These are phyloP conservation scores for Xestoiulus laeticollis DNA, from an alignment of 2,888 invertebrate genomes.

Conservation along the genomic window DNA sequence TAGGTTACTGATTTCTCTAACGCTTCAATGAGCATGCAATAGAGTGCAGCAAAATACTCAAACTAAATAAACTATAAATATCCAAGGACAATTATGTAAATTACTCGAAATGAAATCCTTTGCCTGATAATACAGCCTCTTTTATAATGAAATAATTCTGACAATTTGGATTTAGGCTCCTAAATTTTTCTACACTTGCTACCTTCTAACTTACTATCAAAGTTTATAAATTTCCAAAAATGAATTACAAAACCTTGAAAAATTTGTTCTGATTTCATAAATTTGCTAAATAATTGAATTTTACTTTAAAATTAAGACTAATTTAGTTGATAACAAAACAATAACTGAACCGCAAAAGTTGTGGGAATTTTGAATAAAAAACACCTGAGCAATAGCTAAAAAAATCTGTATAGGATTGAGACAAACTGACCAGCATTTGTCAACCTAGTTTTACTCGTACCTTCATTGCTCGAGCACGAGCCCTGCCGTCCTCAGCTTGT, in stretches of 20 bases:
- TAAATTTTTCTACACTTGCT: neutral
- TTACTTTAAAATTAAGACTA: neutral
- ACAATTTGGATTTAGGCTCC: neutral
- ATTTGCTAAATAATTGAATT: too few relatives aligned
- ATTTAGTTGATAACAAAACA: neutral
- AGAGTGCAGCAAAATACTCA: conserved; percentile 10
- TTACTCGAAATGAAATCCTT: conserved; percentile 23
- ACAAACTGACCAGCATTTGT: neutral
- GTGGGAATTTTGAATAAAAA: neutral
- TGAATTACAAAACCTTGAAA: neutral
- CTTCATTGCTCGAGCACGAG: conserved; percentile 52
- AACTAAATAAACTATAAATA: conserved; percentile 17
- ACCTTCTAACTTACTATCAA: neutral
- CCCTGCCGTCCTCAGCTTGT: conserved; percentile 49
- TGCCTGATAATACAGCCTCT: neutral
- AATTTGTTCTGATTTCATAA: too few relatives aligned
- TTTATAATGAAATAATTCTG: neutral
- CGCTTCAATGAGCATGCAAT: neutral
- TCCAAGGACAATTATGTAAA: conserved; percentile 40
- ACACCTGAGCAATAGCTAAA: neutral
- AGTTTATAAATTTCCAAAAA: neutral
- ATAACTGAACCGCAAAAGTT: neutral
- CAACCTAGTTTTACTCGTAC: conserved; percentile 48
- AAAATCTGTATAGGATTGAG: neutral
- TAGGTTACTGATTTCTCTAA: neutral